Base-by-base conservation (phyloP, 2,113 vertebrate species). In the Stegastes partitus region DNA sequence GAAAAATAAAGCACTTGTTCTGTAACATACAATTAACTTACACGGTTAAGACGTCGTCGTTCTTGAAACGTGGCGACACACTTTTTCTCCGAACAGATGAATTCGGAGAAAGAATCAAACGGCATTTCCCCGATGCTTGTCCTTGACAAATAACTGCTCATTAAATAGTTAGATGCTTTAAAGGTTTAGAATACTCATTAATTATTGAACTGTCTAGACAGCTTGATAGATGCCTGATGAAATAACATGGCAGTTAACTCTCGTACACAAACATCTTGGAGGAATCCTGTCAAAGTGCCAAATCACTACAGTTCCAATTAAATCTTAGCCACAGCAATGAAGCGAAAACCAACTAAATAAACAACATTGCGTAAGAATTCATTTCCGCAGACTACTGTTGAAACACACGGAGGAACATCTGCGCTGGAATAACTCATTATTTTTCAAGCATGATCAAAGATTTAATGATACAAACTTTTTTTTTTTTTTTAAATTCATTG, bases 1-100 rank as follows among this genome's bases (percentile, higher is more conserved):
- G 94, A 91, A 94, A 34, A 99, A 99, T 99, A 99, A 99, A 99
- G 97, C 97, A 99, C 96, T 98, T 95, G 93, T 94, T 95, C 92
- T 87, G 85, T 92, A 94, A 95, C 85, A 83, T 57, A 58, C 62
- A 67, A 70, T 16, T 25, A 47, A 50, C 23, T 75, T 44, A 62
- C 37, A 19, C n/a, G 64, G 76, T 62, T 51, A n/a, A 44, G 62
- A 71, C 39, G 54, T 59, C 64, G 54, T n/a, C 57, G 55, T 31
- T 22, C 25, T 31, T 42, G 11, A 63, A 54, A 78, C 51, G 15
- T 26, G 18, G 16, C n/a, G 45, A 71, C 28, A 65, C 19, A 4
- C 6, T 37, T 31, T 3, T 18, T 47, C n/a, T n/a, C n/a, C n/a
- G n/a, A n/a, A n/a, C n/a, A n/a, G n/a, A n/a, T n/a, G n/a, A n/a